Evolutionary conservation across 2,888 invertebrate genomes (phyloP).

Genomic region (Tetanocera ferruginea): DNA sequence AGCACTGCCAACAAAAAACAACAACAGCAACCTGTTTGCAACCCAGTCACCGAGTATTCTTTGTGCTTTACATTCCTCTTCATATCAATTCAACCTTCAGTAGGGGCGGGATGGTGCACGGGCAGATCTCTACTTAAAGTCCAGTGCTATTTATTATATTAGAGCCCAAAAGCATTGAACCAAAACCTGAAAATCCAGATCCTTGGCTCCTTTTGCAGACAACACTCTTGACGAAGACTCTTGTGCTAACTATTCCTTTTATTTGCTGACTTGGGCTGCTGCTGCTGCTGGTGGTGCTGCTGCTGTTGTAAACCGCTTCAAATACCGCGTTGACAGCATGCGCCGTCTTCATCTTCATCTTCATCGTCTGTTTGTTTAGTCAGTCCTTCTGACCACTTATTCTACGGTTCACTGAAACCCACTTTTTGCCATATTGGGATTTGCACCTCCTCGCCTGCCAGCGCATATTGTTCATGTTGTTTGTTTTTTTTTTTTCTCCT

Average conservation of each 20-base stretch:
- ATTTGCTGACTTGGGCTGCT: no score
- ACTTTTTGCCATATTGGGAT: not conserved
- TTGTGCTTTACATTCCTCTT: not conserved
- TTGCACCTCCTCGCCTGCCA: not conserved
- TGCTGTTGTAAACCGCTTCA: slow-evolving; percentile 13
- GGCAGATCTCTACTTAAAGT: not conserved
- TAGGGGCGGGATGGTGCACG: not conserved
- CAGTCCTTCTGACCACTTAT: not conserved
- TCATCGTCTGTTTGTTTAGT: not conserved
- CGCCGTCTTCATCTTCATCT: not conserved
- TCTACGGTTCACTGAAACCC: not conserved
- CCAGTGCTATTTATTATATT: no score
- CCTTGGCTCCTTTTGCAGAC: no score
- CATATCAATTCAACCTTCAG: not conserved
- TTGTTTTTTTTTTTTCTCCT: not conserved
- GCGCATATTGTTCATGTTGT: not conserved
- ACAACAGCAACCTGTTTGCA: slow-evolving; percentile 22
- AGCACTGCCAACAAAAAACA: not conserved
- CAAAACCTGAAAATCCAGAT: no score
- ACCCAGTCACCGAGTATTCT: slow-evolving; percentile 20
- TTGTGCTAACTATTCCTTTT: no score
- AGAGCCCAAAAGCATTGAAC: no score
- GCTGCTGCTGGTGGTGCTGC: not conserved
- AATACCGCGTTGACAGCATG: slow-evolving; percentile 18
- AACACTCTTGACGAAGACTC: no score